Percentiles rank a stretch among this genome's conserved stretches.
Evolutionary conservation across 2,888 invertebrate species (phyloP).

Genomic region (Fissipunctia ypsillon): DNA sequence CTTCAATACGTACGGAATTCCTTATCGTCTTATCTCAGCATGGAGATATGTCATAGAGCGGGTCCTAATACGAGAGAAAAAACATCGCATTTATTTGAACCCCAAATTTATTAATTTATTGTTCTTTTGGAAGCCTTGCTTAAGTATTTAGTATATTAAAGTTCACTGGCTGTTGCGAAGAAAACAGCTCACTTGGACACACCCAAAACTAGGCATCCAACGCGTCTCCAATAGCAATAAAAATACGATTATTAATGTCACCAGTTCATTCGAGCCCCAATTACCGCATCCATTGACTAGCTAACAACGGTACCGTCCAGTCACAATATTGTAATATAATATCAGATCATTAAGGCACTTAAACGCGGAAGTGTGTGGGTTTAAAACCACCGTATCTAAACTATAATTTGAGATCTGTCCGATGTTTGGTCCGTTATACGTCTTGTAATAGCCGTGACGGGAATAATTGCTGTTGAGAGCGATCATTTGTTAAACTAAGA

Average conservation of each 20-base stretch:
- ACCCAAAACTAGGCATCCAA: constrained; percentile 9
- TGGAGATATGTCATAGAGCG: too few relatives aligned
- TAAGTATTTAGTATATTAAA: background rate
- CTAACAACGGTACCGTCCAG: constrained; percentile 77
- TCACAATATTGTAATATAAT: constrained; percentile 88
- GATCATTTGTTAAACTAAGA: constrained; percentile 85
- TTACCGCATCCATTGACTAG: constrained; percentile 83
- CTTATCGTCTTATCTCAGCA: background rate
- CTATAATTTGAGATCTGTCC: constrained; percentile 88
- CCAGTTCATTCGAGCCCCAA: constrained; percentile 79
- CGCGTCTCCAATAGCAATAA: constrained; percentile 37
- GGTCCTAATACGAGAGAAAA: background rate
- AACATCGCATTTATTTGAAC: background rate
- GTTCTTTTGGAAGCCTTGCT: background rate
- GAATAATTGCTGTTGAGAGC: constrained; percentile 84
- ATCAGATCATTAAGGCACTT: constrained; percentile 87
- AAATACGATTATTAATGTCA: constrained; percentile 77
- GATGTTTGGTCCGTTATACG: constrained; percentile 82
- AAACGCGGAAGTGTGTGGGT: constrained; percentile 90
- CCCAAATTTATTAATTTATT: background rate
- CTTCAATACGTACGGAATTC: background rate
- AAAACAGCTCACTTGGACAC: background rate
- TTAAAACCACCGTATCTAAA: constrained; percentile 89
- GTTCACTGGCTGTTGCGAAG: background rate
- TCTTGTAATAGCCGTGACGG: constrained; percentile 84